A percentile compares a stretch with the other conserved stretches of the same genome.
Evolutionary conservation across 1,140 invertebrate genomes (phyloP).

Genomic region (Oreohelix idahoensis): DNA sequence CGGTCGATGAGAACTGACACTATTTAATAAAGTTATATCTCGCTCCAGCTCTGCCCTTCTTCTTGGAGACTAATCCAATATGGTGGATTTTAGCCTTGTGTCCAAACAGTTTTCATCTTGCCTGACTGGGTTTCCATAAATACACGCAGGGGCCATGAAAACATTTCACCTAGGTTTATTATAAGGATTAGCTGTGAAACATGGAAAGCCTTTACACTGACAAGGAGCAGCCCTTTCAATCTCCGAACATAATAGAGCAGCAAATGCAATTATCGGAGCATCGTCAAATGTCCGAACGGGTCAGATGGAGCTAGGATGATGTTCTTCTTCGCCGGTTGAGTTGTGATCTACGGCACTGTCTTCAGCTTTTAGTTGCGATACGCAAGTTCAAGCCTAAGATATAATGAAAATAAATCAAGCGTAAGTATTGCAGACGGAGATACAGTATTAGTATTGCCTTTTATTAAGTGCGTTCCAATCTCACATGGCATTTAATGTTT

Average conservation of each 20-base stretch:
- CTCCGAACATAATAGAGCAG: neutral
- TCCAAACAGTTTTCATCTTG: slow-evolving; percentile 34
- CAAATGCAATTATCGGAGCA: slow-evolving; percentile 4
- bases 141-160: slow-evolving; percentile 10
- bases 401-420: too few relatives aligned
- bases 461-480: too few relatives aligned
- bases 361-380: too few relatives aligned
- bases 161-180: slow-evolving; percentile 25
- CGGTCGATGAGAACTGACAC: slow-evolving; percentile 12
- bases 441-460: too few relatives aligned
- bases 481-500: too few relatives aligned
- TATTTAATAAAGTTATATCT: slow-evolving; percentile 25
- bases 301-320: neutral
- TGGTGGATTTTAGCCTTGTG: slow-evolving; percentile 32
- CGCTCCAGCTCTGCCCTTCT: neutral
- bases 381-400: too few relatives aligned
- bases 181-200: slow-evolving; percentile 22
- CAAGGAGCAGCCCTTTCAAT: neutral
- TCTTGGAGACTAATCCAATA: slow-evolving; percentile 16
- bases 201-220: neutral
- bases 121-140: slow-evolving; percentile 32
- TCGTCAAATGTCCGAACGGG: neutral
- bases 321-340: neutral
- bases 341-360: too few relatives aligned
- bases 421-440: too few relatives aligned